A percentile compares a stretch with the other conserved stretches of the same genome.
Evolutionary conservation across 2,888 invertebrate genomes (phyloP).

Genomic region (Trichacis sp.): DNA sequence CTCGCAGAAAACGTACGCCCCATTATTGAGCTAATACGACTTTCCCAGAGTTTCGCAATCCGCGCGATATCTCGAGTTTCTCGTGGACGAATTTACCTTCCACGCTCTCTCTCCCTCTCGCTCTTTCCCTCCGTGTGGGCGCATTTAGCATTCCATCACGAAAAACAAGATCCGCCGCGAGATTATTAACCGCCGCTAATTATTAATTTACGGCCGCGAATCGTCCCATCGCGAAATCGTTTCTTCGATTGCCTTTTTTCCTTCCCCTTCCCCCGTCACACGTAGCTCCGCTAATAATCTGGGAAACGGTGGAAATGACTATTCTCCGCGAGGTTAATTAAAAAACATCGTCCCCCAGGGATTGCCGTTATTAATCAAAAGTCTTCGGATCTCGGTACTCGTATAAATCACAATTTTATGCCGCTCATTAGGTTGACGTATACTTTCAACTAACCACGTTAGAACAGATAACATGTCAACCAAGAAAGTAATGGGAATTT

Average conservation of each 20-base stretch:
- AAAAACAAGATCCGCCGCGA: conserved; percentile 14
- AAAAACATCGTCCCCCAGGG: not conserved
- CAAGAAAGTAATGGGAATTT: conserved; percentile 2
- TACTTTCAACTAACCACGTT: not conserved
- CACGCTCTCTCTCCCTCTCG: too few relatives aligned
- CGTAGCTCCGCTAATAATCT: not conserved
- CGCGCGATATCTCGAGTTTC: conserved; percentile 43
- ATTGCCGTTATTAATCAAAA: conserved; percentile 3
- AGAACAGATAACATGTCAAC: not conserved
- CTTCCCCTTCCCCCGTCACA: not conserved
- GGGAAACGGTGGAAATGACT: conserved; percentile 2
- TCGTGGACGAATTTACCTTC: conserved; percentile 31
- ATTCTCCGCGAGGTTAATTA: conserved; percentile 1
- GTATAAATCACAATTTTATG: not conserved
- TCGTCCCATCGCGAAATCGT: not conserved
- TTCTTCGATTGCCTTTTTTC: conserved; percentile 1
- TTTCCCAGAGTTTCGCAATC: conserved; percentile 38
- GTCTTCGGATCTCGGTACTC: not conserved
- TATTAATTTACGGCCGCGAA: conserved; percentile 14
- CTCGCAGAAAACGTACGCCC: conserved; percentile 30
- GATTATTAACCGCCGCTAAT: conserved; percentile 32
- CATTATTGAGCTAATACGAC: conserved; percentile 37
- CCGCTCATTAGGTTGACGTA: conserved; percentile 2
- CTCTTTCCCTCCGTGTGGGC: conserved; percentile 14
- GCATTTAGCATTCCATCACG: conserved; percentile 24